phyloP scores from a whole-genome alignment of 2,888 invertebrate genomes.

The Epinotia brunnichana region DNA sequence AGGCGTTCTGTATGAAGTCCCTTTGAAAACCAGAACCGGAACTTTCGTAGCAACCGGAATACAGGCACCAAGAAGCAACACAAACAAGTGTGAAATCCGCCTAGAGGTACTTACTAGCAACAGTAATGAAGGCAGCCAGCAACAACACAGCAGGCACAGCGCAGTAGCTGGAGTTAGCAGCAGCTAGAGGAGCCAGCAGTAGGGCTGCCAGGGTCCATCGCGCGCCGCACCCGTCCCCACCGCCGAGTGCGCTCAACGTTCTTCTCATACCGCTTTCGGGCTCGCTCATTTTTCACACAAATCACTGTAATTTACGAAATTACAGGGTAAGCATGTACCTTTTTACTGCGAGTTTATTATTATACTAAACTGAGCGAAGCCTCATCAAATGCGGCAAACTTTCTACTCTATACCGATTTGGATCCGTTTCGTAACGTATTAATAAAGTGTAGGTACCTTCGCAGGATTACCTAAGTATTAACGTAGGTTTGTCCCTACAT shows the following conservation, averaged over 20 bases:
- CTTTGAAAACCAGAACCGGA: too few relatives aligned
- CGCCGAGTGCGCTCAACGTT: slow-evolving; percentile 63
- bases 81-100: too few relatives aligned
- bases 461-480: too few relatives aligned
- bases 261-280: slow-evolving; percentile 60
- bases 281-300: slow-evolving; percentile 57
- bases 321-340: background rate
- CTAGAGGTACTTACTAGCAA: slow-evolving; percentile 73
- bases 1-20: too few relatives aligned
- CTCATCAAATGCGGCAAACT: background rate
- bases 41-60: too few relatives aligned
- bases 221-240: slow-evolving; percentile 73
- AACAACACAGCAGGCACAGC: slow-evolving; percentile 82
- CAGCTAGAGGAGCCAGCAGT: slow-evolving; percentile 83
- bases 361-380: background rate
- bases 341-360: slow-evolving; percentile 5
- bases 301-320: slow-evolving; percentile 37
- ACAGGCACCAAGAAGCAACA: too few relatives aligned
- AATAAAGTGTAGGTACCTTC: background rate
- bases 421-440: slow-evolving; percentile 6
- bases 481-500: background rate
- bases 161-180: slow-evolving; percentile 85
- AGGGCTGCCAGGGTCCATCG: slow-evolving; percentile 85
- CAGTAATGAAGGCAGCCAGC: slow-evolving; percentile 76
- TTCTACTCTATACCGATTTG: background rate